Evolutionary conservation across 2,113 vertebrate genomes (phyloP).

Genomic region (Boleophthalmus pectinirostris): DNA sequence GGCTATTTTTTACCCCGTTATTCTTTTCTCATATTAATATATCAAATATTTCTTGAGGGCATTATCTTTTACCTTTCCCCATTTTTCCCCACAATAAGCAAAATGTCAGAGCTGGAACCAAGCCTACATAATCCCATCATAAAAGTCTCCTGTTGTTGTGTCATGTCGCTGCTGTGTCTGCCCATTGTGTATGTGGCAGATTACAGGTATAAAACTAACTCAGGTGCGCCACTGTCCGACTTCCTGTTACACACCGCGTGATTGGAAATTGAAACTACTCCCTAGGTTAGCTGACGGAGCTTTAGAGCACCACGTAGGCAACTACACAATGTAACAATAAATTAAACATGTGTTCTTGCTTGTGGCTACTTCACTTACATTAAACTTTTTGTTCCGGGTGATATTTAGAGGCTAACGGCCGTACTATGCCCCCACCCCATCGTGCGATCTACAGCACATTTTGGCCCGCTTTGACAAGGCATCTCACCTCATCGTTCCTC

Average conservation of each 20-base stretch:
- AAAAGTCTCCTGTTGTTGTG: neutral
- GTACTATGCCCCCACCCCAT: constrained; percentile 59
- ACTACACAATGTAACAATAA: neutral
- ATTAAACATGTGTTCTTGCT: neutral
- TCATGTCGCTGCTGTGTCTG: neutral
- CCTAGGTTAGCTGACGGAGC: neutral
- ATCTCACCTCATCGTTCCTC: neutral
- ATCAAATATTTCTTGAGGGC: neutral
- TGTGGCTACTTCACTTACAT: neutral
- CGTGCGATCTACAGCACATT: constrained; percentile 22
- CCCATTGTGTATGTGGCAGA: neutral
- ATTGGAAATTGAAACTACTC: neutral
- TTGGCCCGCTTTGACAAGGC: neutral
- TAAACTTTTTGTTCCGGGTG: neutral
- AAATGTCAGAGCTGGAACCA: neutral
- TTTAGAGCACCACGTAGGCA: neutral
- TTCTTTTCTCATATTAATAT: neutral
- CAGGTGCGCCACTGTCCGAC: neutral
- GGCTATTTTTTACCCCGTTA: neutral
- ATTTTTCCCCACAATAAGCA: neutral
- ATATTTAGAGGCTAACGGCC: neutral
- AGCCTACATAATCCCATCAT: neutral
- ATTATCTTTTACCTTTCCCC: neutral
- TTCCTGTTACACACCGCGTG: neutral
- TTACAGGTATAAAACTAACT: constrained; percentile 1